Conservation (phyloP, 1,140 invertebrate genomes). For the Pseudomyrmex flavicornis region DNA sequence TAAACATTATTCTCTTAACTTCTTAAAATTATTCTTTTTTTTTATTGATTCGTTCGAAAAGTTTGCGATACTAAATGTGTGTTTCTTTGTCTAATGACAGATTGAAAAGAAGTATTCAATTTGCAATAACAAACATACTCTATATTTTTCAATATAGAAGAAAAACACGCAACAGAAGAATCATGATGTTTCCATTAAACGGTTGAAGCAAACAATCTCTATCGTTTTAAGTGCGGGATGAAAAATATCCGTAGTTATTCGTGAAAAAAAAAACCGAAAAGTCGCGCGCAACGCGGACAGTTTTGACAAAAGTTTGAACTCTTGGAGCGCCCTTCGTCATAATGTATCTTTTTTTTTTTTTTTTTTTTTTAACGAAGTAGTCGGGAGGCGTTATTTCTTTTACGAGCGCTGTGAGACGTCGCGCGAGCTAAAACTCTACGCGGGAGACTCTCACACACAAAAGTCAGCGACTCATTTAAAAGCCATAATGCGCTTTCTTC, state of each 20-base stretch:
- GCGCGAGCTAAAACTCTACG: conserved; percentile 41
- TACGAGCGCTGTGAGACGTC: conserved; percentile 46
- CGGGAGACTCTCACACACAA: conserved; percentile 3
- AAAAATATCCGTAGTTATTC: conserved; percentile 1
- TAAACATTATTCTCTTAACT: neutral
- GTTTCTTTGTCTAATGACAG: neutral
- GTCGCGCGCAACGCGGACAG: neutral
- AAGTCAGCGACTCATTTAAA: conserved; percentile 42
- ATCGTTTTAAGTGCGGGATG: neutral
- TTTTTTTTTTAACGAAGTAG: conserved; percentile 34
- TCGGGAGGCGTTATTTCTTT: conserved; percentile 47
- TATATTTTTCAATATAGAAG: too few relatives aligned
- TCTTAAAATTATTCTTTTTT: neutral
- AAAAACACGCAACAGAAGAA: too few relatives aligned
- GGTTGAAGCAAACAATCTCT: neutral
- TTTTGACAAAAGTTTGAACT: conserved; percentile 25
- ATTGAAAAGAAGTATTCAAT: neutral
- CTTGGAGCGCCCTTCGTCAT: conserved; percentile 1
- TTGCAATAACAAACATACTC: too few relatives aligned
- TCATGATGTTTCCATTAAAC: neutral
- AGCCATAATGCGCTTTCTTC: conserved; percentile 48
- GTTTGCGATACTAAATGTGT: neutral
- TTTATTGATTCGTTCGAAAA: too few relatives aligned
- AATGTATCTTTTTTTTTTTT: neutral
- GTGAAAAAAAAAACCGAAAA: neutral